A percentile compares a stretch with the other conserved stretches of the same genome.
phyloP scores from a whole-genome alignment of 2,797 vertebrate species.

The Urophycis tenuis region DNA sequence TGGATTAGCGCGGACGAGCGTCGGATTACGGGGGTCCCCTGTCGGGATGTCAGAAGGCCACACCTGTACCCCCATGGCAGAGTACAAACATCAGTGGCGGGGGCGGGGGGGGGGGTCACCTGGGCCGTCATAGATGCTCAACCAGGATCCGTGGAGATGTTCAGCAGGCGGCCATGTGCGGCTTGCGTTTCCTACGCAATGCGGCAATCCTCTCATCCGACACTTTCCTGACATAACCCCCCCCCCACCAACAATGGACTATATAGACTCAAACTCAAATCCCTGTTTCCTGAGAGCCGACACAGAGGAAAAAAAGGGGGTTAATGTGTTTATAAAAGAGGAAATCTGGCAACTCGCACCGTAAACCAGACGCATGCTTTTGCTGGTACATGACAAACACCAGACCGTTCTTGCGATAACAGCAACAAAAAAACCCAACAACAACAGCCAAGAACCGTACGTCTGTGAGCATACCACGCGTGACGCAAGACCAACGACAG shows the following conservation, averaged over 20 bases:
- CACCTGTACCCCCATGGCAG: slow-evolving; percentile 37
- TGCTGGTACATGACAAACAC: neutral
- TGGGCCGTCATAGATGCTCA: slow-evolving; percentile 55
- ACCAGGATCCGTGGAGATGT: neutral
- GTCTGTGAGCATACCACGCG: too few species aligned
- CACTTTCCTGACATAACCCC: slow-evolving; percentile 25
- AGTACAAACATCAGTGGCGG: slow-evolving; percentile 47
- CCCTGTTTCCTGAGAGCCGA: slow-evolving; percentile 5
- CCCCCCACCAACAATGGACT: slow-evolving; percentile 29
- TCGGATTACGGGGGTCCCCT: slow-evolving; percentile 62
- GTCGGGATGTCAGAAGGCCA: slow-evolving; percentile 57
- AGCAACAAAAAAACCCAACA: neutral
- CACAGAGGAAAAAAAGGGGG: slow-evolving; percentile 27
- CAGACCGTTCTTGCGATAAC: neutral
- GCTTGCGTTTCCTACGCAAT: neutral
- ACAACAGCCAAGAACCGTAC: neutral
- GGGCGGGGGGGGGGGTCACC: slow-evolving; percentile 48
- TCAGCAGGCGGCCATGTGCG: neutral
- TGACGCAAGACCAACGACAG: neutral
- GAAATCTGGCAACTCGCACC: neutral
- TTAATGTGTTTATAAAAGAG: slow-evolving; percentile 20
- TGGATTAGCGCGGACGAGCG: slow-evolving; percentile 55
- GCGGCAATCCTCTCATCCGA: neutral
- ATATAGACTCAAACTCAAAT: slow-evolving; percentile 32
- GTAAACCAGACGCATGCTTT: neutral